phyloP scores from a whole-genome alignment of 2,797 vertebrate genomes.

The Scyliorhinus canicula region DNA sequence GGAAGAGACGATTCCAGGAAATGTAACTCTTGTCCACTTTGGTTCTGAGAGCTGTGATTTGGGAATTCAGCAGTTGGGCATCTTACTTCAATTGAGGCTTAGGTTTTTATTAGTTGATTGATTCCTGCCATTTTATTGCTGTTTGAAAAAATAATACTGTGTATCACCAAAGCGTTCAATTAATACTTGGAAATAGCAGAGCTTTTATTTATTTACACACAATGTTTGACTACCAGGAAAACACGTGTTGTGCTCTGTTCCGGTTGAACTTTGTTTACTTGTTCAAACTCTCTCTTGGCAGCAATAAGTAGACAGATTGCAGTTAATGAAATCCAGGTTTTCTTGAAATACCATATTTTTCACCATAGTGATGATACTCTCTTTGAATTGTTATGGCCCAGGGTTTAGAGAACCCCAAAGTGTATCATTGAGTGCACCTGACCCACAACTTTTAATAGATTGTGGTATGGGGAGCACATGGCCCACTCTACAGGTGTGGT shows the following conservation, averaged over 20 bases:
- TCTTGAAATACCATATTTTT: neutral
- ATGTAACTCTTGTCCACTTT: neutral
- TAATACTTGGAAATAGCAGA: neutral
- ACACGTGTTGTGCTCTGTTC: neutral
- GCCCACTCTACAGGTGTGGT: too few relatives aligned
- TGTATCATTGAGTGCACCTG: too few relatives aligned
- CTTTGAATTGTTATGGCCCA: too few relatives aligned
- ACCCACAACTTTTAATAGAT: too few relatives aligned
- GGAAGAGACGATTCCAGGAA: neutral
- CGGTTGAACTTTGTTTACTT: neutral
- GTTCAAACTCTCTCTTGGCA: neutral
- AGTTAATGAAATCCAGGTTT: constrained; percentile 18
- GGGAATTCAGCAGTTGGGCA: neutral
- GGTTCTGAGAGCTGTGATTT: neutral
- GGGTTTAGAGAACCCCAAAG: too few relatives aligned
- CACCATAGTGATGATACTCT: too few relatives aligned
- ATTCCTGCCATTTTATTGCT: neutral
- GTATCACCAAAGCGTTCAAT: neutral
- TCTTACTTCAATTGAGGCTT: neutral
- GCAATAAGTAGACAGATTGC: neutral
- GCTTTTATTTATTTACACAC: neutral
- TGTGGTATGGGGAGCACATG: too few relatives aligned
- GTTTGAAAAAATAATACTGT: neutral
- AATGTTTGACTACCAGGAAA: neutral
- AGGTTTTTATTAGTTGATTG: neutral